Percentiles rank a stretch among this genome's conserved stretches.
These are phyloP conservation scores for Phengaris alcon DNA, from an alignment of 2,888 invertebrate species.

Conservation along the genomic window DNA sequence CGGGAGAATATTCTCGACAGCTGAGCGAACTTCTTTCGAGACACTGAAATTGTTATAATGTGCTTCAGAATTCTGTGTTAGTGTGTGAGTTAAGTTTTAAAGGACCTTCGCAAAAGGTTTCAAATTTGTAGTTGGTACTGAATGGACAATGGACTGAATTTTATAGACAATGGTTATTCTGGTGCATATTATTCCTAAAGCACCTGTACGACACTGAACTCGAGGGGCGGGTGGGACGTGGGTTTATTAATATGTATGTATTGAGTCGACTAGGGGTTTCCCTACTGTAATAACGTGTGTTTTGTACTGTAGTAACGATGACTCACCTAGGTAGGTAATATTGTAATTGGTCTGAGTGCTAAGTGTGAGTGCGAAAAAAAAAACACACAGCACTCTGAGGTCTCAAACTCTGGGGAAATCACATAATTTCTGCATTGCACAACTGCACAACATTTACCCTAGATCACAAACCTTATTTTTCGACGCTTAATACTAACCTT, in stretches of 20 bases:
- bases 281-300: neutral
- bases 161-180: no score
- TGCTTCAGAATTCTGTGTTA: neutral
- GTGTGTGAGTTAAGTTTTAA: no score
- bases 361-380: no score
- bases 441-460: no score
- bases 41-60: conserved; percentile 72
- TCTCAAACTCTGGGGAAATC: neutral
- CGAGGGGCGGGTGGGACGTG: neutral
- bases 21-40: conserved; percentile 89
- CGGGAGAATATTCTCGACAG: conserved; percentile 87
- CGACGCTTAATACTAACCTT: no score
- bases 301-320: neutral
- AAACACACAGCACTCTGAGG: neutral
- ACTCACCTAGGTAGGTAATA: neutral
- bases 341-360: neutral
- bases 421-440: neutral
- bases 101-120: no score
- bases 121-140: no score
- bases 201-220: no score
- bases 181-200: no score
- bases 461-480: no score
- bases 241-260: neutral
- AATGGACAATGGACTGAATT: no score
- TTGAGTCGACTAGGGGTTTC: neutral